These are phyloP conservation scores for Drosophila leontia DNA, from an alignment of 1,140 invertebrate genomes.

Conservation along the genomic window DNA sequence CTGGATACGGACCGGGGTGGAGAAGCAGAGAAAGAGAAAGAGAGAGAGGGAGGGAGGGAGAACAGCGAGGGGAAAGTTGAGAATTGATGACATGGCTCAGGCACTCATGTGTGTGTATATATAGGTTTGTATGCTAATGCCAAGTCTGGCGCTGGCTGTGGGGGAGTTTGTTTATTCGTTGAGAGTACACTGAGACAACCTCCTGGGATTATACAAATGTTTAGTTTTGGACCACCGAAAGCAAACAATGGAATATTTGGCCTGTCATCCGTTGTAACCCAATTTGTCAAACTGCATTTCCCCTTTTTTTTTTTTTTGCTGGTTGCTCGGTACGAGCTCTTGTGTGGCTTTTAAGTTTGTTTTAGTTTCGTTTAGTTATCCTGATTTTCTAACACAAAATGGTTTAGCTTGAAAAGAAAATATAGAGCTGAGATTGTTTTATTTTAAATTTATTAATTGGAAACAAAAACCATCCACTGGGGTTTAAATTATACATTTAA, in stretches of 20 bases:
- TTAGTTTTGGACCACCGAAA: conserved; percentile 25
- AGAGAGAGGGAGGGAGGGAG: background rate
- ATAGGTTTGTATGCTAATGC: conserved; percentile 34
- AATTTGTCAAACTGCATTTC: conserved; percentile 21
- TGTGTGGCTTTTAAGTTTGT: conserved; percentile 11
- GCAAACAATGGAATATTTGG: conserved; percentile 23
- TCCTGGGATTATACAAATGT: conserved; percentile 26
- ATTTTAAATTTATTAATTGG: background rate
- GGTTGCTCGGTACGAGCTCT: no score
- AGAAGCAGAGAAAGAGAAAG: background rate
- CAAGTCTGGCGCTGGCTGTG: conserved; percentile 13
- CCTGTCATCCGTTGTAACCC: conserved; percentile 13
- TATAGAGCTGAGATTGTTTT: background rate
- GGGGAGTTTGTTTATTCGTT: conserved; percentile 33
- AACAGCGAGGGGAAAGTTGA: conserved; percentile 18
- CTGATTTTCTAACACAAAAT: background rate
- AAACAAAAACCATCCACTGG: background rate
- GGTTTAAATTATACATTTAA: background rate
- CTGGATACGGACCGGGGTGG: conserved; percentile 25
- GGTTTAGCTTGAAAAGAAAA: background rate
- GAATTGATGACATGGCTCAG: conserved; percentile 48
- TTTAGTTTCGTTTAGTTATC: background rate
- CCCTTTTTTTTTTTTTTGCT: background rate
- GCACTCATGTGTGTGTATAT: conserved; percentile 24
- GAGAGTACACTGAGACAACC: conserved; percentile 34